Evolutionary conservation across 2,113 vertebrate genomes (phyloP), one percentile per base, ranked within the genome.

Genomic region (Fregetta grallaria): DNA sequence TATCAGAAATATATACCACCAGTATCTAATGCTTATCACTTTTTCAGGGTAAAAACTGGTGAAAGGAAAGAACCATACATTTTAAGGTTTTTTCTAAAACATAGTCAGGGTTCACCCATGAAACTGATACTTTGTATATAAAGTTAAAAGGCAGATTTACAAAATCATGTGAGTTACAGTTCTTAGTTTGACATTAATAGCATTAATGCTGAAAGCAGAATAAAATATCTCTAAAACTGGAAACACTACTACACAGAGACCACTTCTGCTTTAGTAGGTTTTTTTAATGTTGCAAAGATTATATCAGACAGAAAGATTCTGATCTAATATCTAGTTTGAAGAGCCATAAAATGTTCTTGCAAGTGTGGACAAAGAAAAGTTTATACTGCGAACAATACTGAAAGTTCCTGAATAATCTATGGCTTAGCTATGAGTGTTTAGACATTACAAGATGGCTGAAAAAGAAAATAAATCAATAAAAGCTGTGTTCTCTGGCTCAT

Each of bases 391-490:
- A 86, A 67, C 29, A 94, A 81, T 45, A 81, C 14, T 75, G 68
- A 36, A 91, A 90, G 34, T 49, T 80, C 17, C n/a, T 72, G 61
- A 96, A 78, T 71, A 86, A 88, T 71, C 65, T 88, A 26, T 81
- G 80, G 36, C 42, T 88, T 81, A 85, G 30, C 81, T 49, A 26
- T 8, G 61, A 71, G 38, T 63, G 47, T 67, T 90, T 59, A 93
- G 94, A 84, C 73, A 83, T 62, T 84, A 77, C 47, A 92, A 74
- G 79, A 91, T 58, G 36, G 26, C 21, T 90, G 63, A 94, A 88
- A 85, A 73, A 76, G 53, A 83, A 93, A 95, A 96, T 80, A 76
- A 93, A 88, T 88, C 88, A 77, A 81, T 88, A 92, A 95, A 94
- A 96, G 67, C 55, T 80, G 55, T 86, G 52, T 77, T 94, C 59